phyloP scores from a whole-genome alignment of 2,888 invertebrate species.

The Brachyopa scutellaris region DNA sequence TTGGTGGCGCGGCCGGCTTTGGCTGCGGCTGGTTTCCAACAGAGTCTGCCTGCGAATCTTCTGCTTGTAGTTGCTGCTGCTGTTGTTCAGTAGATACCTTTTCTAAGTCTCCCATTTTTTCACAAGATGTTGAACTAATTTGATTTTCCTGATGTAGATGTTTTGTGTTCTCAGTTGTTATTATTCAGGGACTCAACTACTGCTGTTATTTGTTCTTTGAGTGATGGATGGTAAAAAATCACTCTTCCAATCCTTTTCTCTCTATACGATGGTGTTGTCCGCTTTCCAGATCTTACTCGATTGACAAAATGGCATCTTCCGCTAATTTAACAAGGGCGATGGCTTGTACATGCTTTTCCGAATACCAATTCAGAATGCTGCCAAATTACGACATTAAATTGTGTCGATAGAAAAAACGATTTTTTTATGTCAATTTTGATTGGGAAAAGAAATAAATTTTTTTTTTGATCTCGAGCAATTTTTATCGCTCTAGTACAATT shows the following conservation, averaged over 20 bases:
- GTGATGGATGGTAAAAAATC: constrained; percentile 84
- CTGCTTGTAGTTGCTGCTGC: constrained; percentile 81
- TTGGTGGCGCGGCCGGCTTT: constrained; percentile 83
- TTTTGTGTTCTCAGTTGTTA: constrained; percentile 76
- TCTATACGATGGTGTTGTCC: constrained; percentile 85
- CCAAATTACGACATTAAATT: too few species aligned
- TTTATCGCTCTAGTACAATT: too few species aligned
- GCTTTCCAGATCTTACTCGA: constrained; percentile 84
- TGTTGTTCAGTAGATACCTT: constrained; percentile 84
- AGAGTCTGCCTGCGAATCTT: constrained; percentile 73
- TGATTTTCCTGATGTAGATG: constrained; percentile 53
- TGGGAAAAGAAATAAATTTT: too few species aligned
- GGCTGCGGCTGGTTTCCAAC: constrained; percentile 76
- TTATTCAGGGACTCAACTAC: constrained; percentile 81
- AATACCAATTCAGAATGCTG: constrained; percentile 21
- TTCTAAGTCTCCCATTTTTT: constrained; percentile 95
- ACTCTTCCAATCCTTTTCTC: constrained; percentile 86
- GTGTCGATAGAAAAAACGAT: too few species aligned
- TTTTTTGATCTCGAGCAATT: too few species aligned
- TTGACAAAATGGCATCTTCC: constrained; percentile 77
- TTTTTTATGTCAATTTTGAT: too few species aligned
- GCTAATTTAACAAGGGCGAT: constrained; percentile 66
- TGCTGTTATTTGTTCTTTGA: constrained; percentile 85
- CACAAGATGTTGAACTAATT: constrained; percentile 51
- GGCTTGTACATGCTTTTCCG: constrained; percentile 28